phyloP scores from a whole-genome alignment of 2,113 vertebrate genomes.

The Polypterus senegalus region DNA sequence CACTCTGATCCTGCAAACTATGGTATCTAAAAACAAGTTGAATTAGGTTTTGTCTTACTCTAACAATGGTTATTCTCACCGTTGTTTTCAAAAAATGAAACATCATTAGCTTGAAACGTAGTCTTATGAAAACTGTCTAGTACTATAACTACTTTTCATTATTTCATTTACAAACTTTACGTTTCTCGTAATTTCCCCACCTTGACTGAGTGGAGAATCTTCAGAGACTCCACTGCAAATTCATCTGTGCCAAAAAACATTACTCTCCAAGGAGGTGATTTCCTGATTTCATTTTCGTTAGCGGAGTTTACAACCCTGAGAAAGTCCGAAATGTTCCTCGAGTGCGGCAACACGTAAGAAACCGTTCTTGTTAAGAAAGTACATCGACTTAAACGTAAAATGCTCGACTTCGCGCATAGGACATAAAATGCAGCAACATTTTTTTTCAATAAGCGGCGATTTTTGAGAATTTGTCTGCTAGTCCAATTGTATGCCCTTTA shows the following conservation, averaged over 20 bases:
- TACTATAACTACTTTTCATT: no score
- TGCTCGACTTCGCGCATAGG: no score
- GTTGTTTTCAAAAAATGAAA: neutral
- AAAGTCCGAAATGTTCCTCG: neutral
- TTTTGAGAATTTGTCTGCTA: no score
- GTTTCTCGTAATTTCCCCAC: slow-evolving; percentile 31
- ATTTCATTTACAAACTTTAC: no score
- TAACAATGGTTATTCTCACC: no score
- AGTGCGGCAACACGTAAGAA: no score
- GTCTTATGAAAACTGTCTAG: neutral
- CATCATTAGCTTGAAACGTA: neutral
- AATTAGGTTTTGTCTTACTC: neutral
- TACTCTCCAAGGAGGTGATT: slow-evolving; percentile 63
- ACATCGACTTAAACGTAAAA: no score
- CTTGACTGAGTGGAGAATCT: slow-evolving; percentile 52
- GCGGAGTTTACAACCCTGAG: no score
- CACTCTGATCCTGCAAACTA: neutral
- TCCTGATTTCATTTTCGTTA: slow-evolving; percentile 7
- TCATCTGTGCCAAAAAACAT: slow-evolving; percentile 80
- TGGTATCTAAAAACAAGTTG: neutral
- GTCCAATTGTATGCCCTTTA: no score
- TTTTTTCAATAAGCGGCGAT: no score
- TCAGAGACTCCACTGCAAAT: slow-evolving; percentile 65
- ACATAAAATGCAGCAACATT: no score
- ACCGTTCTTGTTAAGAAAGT: no score